These are phyloP conservation scores for Ceratina calcarata DNA, from an alignment of 1,140 invertebrate genomes.

Conservation along the genomic window DNA sequence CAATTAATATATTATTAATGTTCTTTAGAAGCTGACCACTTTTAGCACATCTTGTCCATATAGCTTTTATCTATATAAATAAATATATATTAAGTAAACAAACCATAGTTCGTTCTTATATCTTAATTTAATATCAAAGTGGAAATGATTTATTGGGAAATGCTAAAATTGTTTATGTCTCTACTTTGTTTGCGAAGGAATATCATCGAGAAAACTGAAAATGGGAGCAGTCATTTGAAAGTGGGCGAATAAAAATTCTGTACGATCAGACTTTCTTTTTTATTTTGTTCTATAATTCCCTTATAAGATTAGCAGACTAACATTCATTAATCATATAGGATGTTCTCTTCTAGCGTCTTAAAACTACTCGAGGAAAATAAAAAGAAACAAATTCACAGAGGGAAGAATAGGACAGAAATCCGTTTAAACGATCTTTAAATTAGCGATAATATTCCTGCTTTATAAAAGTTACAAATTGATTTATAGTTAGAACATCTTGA, in stretches of 20 bases:
- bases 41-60: conserved; percentile 76
- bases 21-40: conserved; percentile 72
- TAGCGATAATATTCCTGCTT: neutral
- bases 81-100: conserved; percentile 69
- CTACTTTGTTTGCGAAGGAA: too few relatives aligned
- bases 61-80: conserved; percentile 77
- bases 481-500: neutral
- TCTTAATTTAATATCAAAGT: neutral
- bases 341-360: conserved; percentile 37
- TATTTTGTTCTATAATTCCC: conserved; percentile 34
- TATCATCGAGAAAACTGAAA: neutral
- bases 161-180: too few relatives aligned
- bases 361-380: conserved; percentile 15
- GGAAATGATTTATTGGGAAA: neutral
- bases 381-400: conserved; percentile 21
- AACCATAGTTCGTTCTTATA: neutral
- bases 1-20: conserved; percentile 45
- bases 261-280: conserved; percentile 24
- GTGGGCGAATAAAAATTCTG: conserved; percentile 1
- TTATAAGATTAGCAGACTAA: conserved; percentile 46
- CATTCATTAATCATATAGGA: conserved; percentile 46
- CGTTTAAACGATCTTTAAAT: conserved; percentile 28
- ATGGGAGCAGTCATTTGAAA: neutral
- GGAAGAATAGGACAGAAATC: conserved; percentile 18
- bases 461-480: neutral